These are phyloP conservation scores for Cirrhinus molitorella DNA, from an alignment of 2,797 vertebrate species.

Conservation along the genomic window DNA sequence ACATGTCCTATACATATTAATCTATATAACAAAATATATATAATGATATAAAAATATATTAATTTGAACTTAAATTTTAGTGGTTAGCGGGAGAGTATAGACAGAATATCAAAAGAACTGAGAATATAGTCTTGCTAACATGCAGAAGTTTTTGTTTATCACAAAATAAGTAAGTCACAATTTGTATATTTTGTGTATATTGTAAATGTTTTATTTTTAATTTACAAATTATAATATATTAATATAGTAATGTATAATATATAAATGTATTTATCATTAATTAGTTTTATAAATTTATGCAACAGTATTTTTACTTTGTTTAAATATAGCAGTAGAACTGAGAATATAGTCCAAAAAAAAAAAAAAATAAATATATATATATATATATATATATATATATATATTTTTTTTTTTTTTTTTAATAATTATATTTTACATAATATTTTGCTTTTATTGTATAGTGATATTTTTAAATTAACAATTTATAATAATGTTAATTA, in stretches of 20 bases:
- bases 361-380: no score
- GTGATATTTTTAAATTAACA: neutral
- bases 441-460: neutral
- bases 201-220: neutral
- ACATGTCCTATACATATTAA: neutral
- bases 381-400: no score
- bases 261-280: no score
- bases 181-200: neutral
- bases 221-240: no score
- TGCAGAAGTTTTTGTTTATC: no score
- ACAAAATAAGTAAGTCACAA: neutral
- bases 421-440: neutral
- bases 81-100: neutral
- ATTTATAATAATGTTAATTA: no score
- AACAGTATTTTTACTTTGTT: neutral
- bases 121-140: no score
- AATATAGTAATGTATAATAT: no score
- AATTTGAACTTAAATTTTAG: neutral
- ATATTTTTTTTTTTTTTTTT: neutral
- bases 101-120: neutral
- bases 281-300: no score
- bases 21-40: neutral
- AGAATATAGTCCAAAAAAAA: no score
- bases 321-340: neutral
- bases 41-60: no score